A percentile compares a stretch with the other conserved stretches of the same genome.
Evolutionary conservation across 1,140 invertebrate species (phyloP).

Genomic region (Drosophila mojavensis): DNA sequence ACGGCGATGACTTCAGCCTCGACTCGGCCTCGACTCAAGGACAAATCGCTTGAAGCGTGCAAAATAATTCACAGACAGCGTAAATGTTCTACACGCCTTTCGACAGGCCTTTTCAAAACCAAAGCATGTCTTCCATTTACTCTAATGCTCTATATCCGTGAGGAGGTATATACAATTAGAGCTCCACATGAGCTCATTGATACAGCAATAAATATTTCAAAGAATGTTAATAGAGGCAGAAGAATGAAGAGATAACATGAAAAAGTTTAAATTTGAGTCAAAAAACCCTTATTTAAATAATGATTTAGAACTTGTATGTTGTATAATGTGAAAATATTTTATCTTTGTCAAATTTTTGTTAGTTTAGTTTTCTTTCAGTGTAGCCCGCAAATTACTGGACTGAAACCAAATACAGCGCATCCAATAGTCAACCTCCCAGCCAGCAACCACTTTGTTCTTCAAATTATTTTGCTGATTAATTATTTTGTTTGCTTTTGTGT

Average conservation of each 20-base stretch:
- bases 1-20: slow-evolving; percentile 60
- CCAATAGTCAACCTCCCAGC: not conserved
- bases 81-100: slow-evolving; percentile 33
- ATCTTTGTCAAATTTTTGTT: no score
- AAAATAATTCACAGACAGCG: slow-evolving; percentile 42
- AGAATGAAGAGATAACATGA: no score
- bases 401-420: slow-evolving; percentile 3
- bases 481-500: slow-evolving; percentile 37
- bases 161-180: not conserved
- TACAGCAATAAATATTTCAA: no score
- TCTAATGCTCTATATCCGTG: slow-evolving; percentile 13
- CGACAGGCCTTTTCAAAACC: slow-evolving; percentile 41
- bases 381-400: no score
- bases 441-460: not conserved
- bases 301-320: no score
- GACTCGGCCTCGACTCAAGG: slow-evolving; percentile 70
- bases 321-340: no score
- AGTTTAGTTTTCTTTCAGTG: no score
- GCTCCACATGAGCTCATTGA: no score
- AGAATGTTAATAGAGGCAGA: no score
- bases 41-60: slow-evolving; percentile 76
- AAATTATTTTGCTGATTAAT: slow-evolving; percentile 28
- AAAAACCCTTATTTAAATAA: no score
- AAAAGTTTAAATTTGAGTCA: no score
- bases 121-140: slow-evolving; percentile 23